Evolutionary conservation across 2,113 vertebrate species (phyloP).

Genomic region (Danio rerio): DNA sequence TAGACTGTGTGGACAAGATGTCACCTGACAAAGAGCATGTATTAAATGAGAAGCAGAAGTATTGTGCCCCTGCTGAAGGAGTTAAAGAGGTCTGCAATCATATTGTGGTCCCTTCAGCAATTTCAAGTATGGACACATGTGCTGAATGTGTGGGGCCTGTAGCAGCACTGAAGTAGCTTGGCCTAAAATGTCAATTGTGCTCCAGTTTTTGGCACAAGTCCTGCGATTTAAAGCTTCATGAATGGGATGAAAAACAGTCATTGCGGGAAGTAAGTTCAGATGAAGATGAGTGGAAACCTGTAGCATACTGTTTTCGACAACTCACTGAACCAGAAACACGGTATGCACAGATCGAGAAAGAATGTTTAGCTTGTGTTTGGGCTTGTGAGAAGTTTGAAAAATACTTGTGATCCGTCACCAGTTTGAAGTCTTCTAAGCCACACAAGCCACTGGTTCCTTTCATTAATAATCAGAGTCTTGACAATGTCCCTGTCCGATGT

Average conservation of each 20-base stretch:
- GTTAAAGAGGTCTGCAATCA: constrained; percentile 36
- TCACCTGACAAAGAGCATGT: no score
- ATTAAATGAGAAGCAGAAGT: no score
- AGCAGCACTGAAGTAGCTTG: constrained; percentile 31
- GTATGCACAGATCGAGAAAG: no score
- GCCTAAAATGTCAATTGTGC: constrained; percentile 43
- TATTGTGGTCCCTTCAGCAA: not conserved
- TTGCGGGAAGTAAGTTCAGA: constrained; percentile 36
- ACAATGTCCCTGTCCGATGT: constrained; percentile 54
- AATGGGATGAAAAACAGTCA: not conserved
- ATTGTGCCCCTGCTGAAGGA: no score
- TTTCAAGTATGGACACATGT: constrained; percentile 41
- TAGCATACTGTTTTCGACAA: no score
- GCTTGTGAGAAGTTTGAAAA: no score
- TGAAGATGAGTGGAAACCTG: constrained; percentile 20
- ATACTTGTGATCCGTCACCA: no score
- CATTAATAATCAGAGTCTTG: constrained; percentile 56
- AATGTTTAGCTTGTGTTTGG: no score
- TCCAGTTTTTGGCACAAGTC: no score
- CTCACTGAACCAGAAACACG: no score
- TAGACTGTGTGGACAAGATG: no score
- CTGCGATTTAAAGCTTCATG: constrained; percentile 26
- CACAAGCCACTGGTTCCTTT: constrained; percentile 59
- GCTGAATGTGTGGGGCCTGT: constrained; percentile 35
- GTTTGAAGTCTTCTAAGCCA: no score